These are phyloP conservation scores for Phrynocephalus guinanensis DNA, from an alignment of 2,797 vertebrate species.

Conservation along the genomic window DNA sequence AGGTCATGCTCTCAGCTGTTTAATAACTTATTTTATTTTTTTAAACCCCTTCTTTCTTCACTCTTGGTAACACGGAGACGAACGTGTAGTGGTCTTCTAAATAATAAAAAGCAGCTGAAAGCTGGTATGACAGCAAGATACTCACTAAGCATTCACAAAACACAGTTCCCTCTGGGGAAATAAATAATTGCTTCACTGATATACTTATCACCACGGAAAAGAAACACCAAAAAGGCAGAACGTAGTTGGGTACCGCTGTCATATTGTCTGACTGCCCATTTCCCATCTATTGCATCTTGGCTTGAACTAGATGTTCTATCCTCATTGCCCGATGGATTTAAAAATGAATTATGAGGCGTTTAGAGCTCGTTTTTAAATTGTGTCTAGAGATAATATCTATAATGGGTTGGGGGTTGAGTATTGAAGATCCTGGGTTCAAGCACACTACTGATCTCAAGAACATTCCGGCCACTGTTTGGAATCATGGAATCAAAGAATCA, in stretches of 20 bases:
- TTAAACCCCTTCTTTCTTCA: background rate
- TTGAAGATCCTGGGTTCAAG: background rate
- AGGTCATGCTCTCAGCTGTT: background rate
- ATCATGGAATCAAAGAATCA: too few species aligned
- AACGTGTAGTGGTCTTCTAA: background rate
- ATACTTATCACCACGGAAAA: conserved; percentile 4
- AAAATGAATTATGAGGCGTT: background rate
- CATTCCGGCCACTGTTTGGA: background rate
- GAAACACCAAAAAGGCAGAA: background rate
- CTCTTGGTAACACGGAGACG: background rate
- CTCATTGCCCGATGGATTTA: background rate
- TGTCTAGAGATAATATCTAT: background rate
- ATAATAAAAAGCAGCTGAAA: background rate
- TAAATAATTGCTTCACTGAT: background rate
- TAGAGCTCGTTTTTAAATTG: background rate
- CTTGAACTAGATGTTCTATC: background rate
- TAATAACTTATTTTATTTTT: background rate
- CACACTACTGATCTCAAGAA: background rate
- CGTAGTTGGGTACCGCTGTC: background rate
- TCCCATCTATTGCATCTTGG: background rate
- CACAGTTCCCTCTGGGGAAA: background rate
- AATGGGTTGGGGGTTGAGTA: background rate
- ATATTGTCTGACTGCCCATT: background rate
- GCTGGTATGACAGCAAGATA: background rate
- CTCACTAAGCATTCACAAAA: background rate